Evolutionary conservation across 2,113 vertebrate genomes (phyloP).

Genomic region (Spizaetus ornatus): DNA sequence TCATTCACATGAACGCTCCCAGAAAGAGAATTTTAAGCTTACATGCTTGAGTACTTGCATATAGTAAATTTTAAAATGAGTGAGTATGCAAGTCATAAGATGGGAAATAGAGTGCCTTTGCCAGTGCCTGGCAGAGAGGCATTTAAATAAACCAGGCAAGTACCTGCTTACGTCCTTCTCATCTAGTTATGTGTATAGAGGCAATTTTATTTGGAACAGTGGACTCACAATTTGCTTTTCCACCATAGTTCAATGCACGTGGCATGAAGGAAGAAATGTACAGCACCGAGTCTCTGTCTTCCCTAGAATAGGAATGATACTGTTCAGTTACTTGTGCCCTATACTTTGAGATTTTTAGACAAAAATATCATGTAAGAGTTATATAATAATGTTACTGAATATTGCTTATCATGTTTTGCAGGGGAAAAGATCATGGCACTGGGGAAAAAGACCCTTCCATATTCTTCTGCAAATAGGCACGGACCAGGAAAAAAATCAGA

Average conservation of each 20-base stretch:
- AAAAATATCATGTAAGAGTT: background rate
- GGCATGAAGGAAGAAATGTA: background rate
- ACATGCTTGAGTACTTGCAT: constrained; percentile 46
- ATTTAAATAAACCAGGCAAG: constrained; percentile 17
- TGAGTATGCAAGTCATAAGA: background rate
- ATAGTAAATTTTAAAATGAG: constrained; percentile 41
- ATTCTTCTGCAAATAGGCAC: background rate
- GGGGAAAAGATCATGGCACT: background rate
- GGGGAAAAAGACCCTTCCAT: background rate
- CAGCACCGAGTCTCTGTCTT: background rate
- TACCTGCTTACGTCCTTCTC: background rate
- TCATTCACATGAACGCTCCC: constrained; percentile 11
- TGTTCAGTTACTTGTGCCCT: background rate
- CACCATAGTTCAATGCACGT: background rate
- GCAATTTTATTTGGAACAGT: background rate
- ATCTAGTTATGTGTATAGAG: background rate
- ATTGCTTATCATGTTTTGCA: background rate
- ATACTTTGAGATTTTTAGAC: background rate
- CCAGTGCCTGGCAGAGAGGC: background rate
- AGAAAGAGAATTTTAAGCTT: constrained; percentile 46
- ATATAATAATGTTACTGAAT: background rate
- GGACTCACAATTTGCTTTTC: background rate
- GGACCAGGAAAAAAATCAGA: background rate
- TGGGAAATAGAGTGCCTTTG: background rate
- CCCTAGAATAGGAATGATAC: background rate